phyloP scores from a whole-genome alignment of 2,888 invertebrate genomes.

The Octodonta nipae region DNA sequence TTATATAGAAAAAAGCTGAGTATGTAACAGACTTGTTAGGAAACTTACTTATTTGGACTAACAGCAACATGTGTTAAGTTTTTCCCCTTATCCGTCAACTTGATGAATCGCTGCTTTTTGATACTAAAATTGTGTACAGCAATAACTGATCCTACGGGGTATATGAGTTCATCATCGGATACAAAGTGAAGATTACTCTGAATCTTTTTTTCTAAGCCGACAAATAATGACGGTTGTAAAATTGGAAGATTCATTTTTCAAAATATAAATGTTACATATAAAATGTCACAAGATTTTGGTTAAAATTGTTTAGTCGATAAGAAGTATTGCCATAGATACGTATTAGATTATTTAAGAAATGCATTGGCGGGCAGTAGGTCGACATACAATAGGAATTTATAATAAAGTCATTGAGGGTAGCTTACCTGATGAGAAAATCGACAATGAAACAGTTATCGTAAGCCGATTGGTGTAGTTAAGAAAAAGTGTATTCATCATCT shows the following conservation, averaged over 20 bases:
- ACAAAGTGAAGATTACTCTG: slow-evolving; percentile 60
- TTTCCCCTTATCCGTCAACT: slow-evolving; percentile 51
- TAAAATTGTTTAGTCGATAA: background rate
- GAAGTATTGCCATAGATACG: too few species aligned
- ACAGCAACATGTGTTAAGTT: slow-evolving; percentile 49
- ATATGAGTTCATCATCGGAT: slow-evolving; percentile 61
- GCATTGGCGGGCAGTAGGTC: too few species aligned
- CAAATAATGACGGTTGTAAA: slow-evolving; percentile 47
- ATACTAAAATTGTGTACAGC: slow-evolving; percentile 59
- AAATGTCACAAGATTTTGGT: background rate
- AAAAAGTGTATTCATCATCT: too few species aligned
- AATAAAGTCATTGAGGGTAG: too few species aligned
- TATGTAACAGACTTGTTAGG: too few species aligned
- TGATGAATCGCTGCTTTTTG: slow-evolving; percentile 60
- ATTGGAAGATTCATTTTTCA: slow-evolving; percentile 30
- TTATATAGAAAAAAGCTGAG: background rate
- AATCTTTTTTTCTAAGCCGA: slow-evolving; percentile 51
- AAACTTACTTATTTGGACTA: slow-evolving; percentile 54
- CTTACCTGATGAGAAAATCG: too few species aligned
- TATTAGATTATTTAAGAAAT: too few species aligned
- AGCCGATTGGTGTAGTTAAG: too few species aligned
- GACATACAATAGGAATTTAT: too few species aligned
- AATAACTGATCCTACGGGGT: slow-evolving; percentile 66
- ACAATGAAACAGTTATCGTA: too few species aligned
- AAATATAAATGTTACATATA: background rate